phyloP scores from a whole-genome alignment of 2,113 vertebrate genomes.

The Maccullochella peelii region DNA sequence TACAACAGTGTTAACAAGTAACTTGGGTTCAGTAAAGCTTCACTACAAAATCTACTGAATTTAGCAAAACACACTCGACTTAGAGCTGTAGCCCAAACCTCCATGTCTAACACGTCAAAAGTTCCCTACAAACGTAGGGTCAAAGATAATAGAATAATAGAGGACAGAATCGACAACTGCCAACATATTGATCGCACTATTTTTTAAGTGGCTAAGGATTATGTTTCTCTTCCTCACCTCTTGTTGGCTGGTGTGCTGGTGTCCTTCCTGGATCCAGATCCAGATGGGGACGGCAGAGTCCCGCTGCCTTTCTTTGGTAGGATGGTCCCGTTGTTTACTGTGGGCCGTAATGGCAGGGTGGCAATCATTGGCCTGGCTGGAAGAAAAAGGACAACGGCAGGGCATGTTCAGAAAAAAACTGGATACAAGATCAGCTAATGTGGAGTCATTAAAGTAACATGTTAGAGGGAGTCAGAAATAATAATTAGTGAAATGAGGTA shows the following conservation, averaged over 20 bases:
- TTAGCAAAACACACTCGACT: background rate
- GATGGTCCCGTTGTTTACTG: slow-evolving; percentile 94
- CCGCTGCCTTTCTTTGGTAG: slow-evolving; percentile 94
- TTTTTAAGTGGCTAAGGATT: background rate
- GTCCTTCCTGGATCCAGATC: slow-evolving; percentile 91
- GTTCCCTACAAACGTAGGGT: background rate
- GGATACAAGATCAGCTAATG: background rate
- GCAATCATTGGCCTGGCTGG: slow-evolving; percentile 94
- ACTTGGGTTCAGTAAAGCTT: background rate
- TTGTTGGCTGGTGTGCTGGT: slow-evolving; percentile 84
- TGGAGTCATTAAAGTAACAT: background rate
- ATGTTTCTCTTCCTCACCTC: slow-evolving; percentile 83
- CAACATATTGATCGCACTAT: background rate
- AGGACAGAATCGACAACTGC: background rate
- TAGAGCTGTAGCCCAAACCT: background rate
- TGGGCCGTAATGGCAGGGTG: slow-evolving; percentile 91
- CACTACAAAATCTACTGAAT: background rate
- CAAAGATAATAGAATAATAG: background rate
- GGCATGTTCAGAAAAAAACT: slow-evolving; percentile 3
- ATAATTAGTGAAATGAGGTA: background rate
- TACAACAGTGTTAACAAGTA: background rate
- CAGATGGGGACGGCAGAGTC: slow-evolving; percentile 92
- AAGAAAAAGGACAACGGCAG: slow-evolving; percentile 41
- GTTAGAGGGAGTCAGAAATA: no score
- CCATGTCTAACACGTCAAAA: background rate